phyloP scores from a whole-genome alignment of 2,113 vertebrate species.

The Melierax canorus region DNA sequence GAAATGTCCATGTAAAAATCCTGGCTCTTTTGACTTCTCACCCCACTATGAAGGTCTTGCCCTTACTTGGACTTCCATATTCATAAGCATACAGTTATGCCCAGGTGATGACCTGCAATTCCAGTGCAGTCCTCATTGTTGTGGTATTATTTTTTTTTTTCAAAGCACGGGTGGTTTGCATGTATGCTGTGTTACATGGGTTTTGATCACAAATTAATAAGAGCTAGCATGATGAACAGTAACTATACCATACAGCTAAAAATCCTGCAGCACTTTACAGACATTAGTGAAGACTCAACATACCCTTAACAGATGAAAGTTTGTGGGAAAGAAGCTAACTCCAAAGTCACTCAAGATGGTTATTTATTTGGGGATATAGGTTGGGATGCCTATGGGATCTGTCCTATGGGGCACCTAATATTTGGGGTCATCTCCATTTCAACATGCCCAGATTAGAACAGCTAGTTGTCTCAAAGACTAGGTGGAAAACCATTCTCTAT shows the following conservation, averaged over 20 bases:
- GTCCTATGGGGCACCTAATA: not conserved
- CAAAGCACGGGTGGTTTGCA: not conserved
- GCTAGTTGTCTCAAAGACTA: not conserved
- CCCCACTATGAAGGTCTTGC: not conserved
- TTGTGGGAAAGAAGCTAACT: not conserved
- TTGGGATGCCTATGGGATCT: not conserved
- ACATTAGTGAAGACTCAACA: not conserved
- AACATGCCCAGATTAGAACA: not conserved
- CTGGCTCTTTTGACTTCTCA: not conserved
- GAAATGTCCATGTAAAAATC: not conserved
- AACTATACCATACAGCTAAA: not conserved
- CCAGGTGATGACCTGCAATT: not conserved
- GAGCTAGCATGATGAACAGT: not conserved
- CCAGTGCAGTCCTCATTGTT: not conserved
- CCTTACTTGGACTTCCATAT: not conserved
- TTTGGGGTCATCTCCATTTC: not conserved
- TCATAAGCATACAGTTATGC: not conserved
- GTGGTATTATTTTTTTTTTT: not conserved
- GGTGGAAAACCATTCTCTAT: not conserved
- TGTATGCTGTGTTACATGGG: not conserved
- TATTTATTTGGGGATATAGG: not conserved
- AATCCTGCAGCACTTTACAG: not conserved
- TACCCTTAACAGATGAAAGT: not conserved
- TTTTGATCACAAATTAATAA: not conserved
- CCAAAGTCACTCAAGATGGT: not conserved